Evolutionary conservation across 2,797 vertebrate genomes (phyloP), one percentile per base, ranked within the genome.

Genomic region (Buphagus erythrorhynchus): DNA sequence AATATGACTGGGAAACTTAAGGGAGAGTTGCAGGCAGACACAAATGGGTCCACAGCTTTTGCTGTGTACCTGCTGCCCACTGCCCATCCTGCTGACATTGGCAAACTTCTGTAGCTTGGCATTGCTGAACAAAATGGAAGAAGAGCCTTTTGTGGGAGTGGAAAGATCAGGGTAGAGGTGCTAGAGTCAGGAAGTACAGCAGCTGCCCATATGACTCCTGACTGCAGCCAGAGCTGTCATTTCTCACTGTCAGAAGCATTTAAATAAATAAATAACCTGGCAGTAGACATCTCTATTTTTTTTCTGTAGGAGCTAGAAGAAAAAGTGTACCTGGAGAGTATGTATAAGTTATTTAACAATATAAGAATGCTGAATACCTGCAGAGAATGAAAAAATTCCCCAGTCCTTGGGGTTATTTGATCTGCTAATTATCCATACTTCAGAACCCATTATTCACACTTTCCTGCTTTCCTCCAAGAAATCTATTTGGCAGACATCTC

Each of bases 371-470:
- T 0, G 17, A 90, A 76, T 95, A 81, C 82, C 74, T 95, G 63
- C 79, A 77, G 68, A 93, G 91, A 91, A 66, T 76, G 93, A 92
- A 72, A 86, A 94, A 93, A 88, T 74, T 93, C 29, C 78, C 72
- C 43, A 63, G 7, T 95, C 93, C 91, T 95, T 31, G 61, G 78
- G 81, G 88, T 92, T 97, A 91, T 97, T 97, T 97, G 93, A 93
- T 97, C 89, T 93, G 71, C 54, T 97, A 97, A 97, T 96, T 97
- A 96, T 91, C 87, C 90, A 59, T 89, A 88, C 55, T 88, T 96
- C 86, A 73, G 93, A 92, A 90, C 55, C 94, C 89, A 91, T 95
- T 96, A 97, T 87, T 96, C 96, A 88, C 71, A 88, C 33, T 91
- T 90, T 90, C 35, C 58, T 80, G 29, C 45, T 94, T 77, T 76